These are phyloP conservation scores for Himalopsyche anomala DNA, from an alignment of 2,888 invertebrate species.

Conservation along the genomic window DNA sequence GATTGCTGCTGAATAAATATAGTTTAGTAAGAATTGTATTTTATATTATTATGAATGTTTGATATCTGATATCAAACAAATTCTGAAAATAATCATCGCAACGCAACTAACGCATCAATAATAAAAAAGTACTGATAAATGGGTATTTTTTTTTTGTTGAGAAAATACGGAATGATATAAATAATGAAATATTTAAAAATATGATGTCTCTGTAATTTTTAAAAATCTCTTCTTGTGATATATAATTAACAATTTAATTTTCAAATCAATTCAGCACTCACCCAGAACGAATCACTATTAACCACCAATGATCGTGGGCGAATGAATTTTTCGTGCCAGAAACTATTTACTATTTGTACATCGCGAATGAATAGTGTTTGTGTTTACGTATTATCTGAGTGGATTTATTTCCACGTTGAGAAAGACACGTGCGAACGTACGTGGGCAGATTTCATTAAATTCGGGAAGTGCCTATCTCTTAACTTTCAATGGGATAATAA, in stretches of 20 bases:
- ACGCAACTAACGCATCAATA: too few species aligned
- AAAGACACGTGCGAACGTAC: conserved; percentile 36
- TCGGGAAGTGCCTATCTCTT: conserved; percentile 4
- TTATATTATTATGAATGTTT: too few species aligned
- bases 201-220: too few species aligned
- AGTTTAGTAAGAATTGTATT: too few species aligned
- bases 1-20: neutral
- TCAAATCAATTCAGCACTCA: conserved; percentile 12
- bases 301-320: conserved; percentile 14
- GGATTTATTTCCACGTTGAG: neutral
- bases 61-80: too few species aligned
- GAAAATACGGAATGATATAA: too few species aligned
- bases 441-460: conserved; percentile 36
- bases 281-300: neutral
- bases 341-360: conserved; percentile 35
- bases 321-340: neutral
- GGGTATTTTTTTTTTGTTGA: too few species aligned
- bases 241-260: neutral
- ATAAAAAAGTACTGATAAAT: too few species aligned
- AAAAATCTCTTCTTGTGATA: too few species aligned
- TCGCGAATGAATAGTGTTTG: conserved; percentile 35
- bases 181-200: too few species aligned
- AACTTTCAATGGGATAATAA: neutral
- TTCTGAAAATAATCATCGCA: too few species aligned
- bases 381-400: conserved; percentile 29